phyloP scores from a whole-genome alignment of 2,888 invertebrate species.

The Cheilosia vernalis region DNA sequence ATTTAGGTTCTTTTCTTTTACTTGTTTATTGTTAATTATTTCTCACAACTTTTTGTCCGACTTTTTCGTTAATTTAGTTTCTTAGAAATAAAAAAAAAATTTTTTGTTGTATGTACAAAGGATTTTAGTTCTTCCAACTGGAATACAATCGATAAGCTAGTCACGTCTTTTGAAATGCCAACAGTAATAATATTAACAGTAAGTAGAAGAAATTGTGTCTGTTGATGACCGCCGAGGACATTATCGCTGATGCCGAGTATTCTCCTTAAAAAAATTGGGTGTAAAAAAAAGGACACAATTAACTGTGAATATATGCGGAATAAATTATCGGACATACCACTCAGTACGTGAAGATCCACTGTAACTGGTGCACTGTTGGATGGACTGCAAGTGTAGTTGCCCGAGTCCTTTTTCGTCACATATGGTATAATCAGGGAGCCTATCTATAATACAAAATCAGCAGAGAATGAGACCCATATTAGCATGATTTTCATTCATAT shows the following conservation, averaged over 20 bases:
- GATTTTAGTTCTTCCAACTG: constrained; percentile 65
- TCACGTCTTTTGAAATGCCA: constrained; percentile 79
- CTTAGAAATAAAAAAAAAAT: constrained; percentile 47
- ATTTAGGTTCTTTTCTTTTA: constrained; percentile 51
- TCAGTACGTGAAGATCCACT: constrained; percentile 94
- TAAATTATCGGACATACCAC: constrained; percentile 86
- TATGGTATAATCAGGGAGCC: constrained; percentile 83
- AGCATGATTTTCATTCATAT: constrained; percentile 15
- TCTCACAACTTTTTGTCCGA: constrained; percentile 65
- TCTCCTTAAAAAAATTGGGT: constrained; percentile 79
- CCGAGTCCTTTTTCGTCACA: constrained; percentile 83
- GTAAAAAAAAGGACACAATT: constrained; percentile 16
- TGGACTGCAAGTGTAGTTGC: constrained; percentile 97
- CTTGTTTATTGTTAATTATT: constrained; percentile 37
- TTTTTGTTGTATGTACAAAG: constrained; percentile 53
- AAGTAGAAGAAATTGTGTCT: constrained; percentile 75
- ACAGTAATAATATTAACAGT: constrained; percentile 76
- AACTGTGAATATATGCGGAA: constrained; percentile 25
- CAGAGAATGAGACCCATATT: constrained; percentile 67
- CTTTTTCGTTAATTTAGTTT: constrained; percentile 51
- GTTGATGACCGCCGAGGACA: constrained; percentile 79
- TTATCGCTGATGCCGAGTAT: constrained; percentile 83
- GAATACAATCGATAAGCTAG: constrained; percentile 76
- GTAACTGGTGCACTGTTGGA: constrained; percentile 95
- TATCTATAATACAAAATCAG: constrained; percentile 79